phyloP scores from a whole-genome alignment of 2,113 vertebrate species.

The Cygnus atratus region DNA sequence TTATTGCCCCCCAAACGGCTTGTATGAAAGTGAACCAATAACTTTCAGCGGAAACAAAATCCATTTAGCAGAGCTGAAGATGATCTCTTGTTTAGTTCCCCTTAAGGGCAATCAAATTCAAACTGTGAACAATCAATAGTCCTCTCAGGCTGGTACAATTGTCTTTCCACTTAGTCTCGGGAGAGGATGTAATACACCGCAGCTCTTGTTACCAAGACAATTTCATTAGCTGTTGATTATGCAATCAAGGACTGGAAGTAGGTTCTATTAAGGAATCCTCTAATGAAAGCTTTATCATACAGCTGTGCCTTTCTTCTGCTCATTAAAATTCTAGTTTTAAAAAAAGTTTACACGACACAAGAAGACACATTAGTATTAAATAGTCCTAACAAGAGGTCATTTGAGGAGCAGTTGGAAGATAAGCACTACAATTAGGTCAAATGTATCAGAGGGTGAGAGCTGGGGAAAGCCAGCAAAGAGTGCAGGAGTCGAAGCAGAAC shows the following conservation, averaged over 20 bases:
- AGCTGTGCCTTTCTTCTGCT: not conserved
- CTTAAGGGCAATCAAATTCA: constrained; percentile 75
- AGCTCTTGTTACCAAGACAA: constrained; percentile 79
- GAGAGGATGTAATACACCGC: constrained; percentile 73
- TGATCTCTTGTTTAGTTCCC: constrained; percentile 69
- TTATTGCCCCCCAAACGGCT: not conserved
- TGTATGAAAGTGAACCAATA: constrained; percentile 43
- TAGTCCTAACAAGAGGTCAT: constrained; percentile 68
- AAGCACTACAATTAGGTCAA: constrained; percentile 62
- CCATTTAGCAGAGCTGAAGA: constrained; percentile 61
- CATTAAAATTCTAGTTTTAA: constrained; percentile 34
- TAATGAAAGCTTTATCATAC: constrained; percentile 74
- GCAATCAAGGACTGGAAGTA: constrained; percentile 75
- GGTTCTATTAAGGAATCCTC: constrained; percentile 70
- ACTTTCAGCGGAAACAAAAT: constrained; percentile 61
- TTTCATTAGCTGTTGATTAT: constrained; percentile 83
- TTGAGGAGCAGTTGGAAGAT: constrained; percentile 57
- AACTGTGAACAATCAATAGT: constrained; percentile 79
- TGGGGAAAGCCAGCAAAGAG: not conserved
- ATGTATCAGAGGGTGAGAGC: constrained; percentile 20
- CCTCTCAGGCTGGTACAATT: constrained; percentile 63
- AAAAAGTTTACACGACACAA: constrained; percentile 48
- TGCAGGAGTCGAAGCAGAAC: constrained; percentile 6
- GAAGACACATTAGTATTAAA: constrained; percentile 67
- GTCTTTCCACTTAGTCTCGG: constrained; percentile 69